Evolutionary conservation across 2,113 vertebrate genomes (phyloP), one percentile per base, ranked within the genome.

Genomic region (Montifringilla adamsi): DNA sequence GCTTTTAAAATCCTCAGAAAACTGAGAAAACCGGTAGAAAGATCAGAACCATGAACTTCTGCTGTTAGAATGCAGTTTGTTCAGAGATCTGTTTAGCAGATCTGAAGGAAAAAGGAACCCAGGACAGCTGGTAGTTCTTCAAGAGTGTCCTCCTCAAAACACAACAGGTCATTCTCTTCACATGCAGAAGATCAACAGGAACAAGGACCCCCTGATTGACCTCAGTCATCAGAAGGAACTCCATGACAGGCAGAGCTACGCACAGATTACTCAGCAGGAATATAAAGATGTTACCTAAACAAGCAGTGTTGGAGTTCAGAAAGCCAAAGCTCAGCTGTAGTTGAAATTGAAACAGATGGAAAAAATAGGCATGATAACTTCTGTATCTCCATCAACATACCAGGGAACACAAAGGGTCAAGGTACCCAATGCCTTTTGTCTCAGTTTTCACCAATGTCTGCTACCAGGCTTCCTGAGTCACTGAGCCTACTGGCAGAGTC

Each of bases 181-280:
- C 13, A 21, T 20, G 11, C 16, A 77, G 47, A 60, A 69, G 13
- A 7, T 28, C 74, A 75, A 9, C 1, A 74, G 43, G 41, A 81
- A 5, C 11, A 37, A 68, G 21, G 21, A 39, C 15, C 3, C 55
- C 17, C 41, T 69, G 23, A 41, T 5, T 0, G 0, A 82, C 7
- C 7, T 70, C 30, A 62, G 0, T 9, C 28, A 78, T 46, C 55
- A 66, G n/a, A 87, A 85, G 6, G 9, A 78, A 35, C 10, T 4
- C 11, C 5, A 5, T 0, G 3, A 22, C 21, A 64, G 49, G 33
- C 53, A 77, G 44, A 60, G 20, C 6, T 64, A 7, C 33, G 28
- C 30, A 59, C 26, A 77, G 35, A 16, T 10, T 41, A 37, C 13
- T 19, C 33, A 31, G 33, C 5, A 68, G 35, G 44, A 84, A 72